Evolutionary conservation across 2,888 invertebrate species (phyloP), one percentile per base, ranked within the genome.

Genomic region (Volucella inanis): DNA sequence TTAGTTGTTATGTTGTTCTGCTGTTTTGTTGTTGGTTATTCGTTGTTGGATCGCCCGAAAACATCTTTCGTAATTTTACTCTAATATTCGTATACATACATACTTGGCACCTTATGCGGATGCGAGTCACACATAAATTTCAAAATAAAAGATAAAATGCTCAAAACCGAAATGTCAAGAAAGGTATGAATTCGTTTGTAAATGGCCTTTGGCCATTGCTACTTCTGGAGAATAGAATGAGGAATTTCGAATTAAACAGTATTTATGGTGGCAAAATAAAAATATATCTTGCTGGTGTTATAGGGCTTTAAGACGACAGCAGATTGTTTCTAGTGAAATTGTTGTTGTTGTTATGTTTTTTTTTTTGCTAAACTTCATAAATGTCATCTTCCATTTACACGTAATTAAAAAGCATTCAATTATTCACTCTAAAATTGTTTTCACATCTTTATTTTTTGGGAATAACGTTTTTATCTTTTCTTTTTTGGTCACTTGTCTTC

Each of bases 321-420:
- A 49, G 38, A 70, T 68, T 64, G 22, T 61, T 59, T 47, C 55
- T 65, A 70, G 43, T 81, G 59, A 61, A 10, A n/a, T 64, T 47
- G 50, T 22, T 9, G 52, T 50, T 22, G 4, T 45, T 14, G 10
- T 61, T 1, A n/a, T n/a, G n/a, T n/a, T n/a, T n/a, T n/a, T n/a
- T n/a, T n/a, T n/a, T n/a, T n/a, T n/a, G n/a, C n/a, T n/a, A 70
- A 64, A 75, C 61, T 77, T 49, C 15, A 62, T 54, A 71, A 71
- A 82, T 61, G 67, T 55, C 55, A 31, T 31, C 62, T 65, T 47
- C 49, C 84, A 61, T 84, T 80, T 74, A 75, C 70, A 80, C 80
- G 65, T 65, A 75, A 84, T 84, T 80, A 77, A 83, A 78, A 83
- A 78, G 65, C 75, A 80, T 80, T 84, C 75, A 79, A 83, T 83